phyloP scores from a whole-genome alignment of 2,888 invertebrate genomes.

The Endomychus coccineus region DNA sequence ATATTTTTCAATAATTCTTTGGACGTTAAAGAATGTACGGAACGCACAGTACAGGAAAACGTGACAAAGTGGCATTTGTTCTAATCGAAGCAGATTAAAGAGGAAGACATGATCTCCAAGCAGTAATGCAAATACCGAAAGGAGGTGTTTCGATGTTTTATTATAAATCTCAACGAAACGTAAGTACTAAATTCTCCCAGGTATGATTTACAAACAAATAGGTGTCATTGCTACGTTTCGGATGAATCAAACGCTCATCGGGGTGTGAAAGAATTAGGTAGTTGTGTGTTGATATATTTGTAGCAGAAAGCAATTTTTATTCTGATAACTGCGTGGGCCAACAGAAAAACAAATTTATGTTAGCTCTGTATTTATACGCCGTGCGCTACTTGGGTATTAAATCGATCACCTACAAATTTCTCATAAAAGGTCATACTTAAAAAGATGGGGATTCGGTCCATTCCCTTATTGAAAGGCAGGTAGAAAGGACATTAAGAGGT shows the following conservation, averaged over 20 bases:
- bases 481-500: slow-evolving; percentile 9
- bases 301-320: slow-evolving; percentile 13
- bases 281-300: slow-evolving; percentile 29
- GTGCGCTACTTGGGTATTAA: slow-evolving; percentile 6
- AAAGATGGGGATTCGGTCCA: slow-evolving; percentile 13
- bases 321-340: slow-evolving; percentile 17
- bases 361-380: slow-evolving; percentile 10
- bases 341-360: slow-evolving; percentile 16
- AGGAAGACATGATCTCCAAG: too few species aligned
- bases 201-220: slow-evolving; percentile 25
- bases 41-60: too few species aligned
- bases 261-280: slow-evolving; percentile 30
- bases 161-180: too few species aligned
- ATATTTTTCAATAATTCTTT: too few species aligned
- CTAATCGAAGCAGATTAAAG: too few species aligned
- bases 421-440: slow-evolving; percentile 13
- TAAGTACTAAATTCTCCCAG: slow-evolving; percentile 18
- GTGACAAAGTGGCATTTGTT: too few species aligned
- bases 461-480: slow-evolving; percentile 9
- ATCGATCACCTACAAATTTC: slow-evolving; percentile 12
- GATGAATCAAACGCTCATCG: slow-evolving; percentile 29
- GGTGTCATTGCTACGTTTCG: slow-evolving; percentile 29
- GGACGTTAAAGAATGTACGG: too few species aligned
- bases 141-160: too few species aligned
- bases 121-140: too few species aligned